Evolutionary conservation across 1,140 invertebrate genomes (phyloP), one percentile per base, ranked within the genome.

Genomic region (Drosophila saltans): DNA sequence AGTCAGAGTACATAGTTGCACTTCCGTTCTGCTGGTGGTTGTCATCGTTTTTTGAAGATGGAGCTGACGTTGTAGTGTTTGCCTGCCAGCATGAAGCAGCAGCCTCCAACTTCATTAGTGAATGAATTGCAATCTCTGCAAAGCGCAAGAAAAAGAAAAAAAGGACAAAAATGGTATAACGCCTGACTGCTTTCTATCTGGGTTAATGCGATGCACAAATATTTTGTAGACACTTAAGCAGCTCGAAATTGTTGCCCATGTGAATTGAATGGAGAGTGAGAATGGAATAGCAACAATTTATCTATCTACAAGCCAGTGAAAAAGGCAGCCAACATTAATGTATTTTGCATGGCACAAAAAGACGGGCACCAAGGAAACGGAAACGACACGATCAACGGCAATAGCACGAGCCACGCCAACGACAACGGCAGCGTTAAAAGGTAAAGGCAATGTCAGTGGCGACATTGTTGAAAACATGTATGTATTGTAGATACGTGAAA

Each of bases 401-500:
- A 43, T 36, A 69, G 76, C 56, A 66, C 63, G 41, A 60, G 52
- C 26, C 68, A 63, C 26, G 72, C 16, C 16, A 16, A 16, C 16
- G 76, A 73, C 57, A 66, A 66, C 41, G 61, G 41, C 26, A 75
- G 52, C 28, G 72, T 60, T 66, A 48, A 36, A 64, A 16, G 67
- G 69, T 33, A 69, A 69, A 41, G 55, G 80, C 74, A 77, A 88
- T 70, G 72, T 30, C 24, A 77, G 68, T 80, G 77, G 83, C 84
- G 74, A 88, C 76, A 86, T 86, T 86, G 83, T 86, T 86, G 83
- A 82, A 70, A 75, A 88, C 83, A 86, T 86, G 84, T 80, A 86
- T 8, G 45, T 80, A 86, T 76, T 86, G 83, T 77, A 88, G 24
- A 21, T 80, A 86, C 80, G 83, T 83, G 83, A 58, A 86, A 86